These are phyloP conservation scores for Emys orbicularis DNA, from an alignment of 2,797 vertebrate genomes.

Conservation along the genomic window DNA sequence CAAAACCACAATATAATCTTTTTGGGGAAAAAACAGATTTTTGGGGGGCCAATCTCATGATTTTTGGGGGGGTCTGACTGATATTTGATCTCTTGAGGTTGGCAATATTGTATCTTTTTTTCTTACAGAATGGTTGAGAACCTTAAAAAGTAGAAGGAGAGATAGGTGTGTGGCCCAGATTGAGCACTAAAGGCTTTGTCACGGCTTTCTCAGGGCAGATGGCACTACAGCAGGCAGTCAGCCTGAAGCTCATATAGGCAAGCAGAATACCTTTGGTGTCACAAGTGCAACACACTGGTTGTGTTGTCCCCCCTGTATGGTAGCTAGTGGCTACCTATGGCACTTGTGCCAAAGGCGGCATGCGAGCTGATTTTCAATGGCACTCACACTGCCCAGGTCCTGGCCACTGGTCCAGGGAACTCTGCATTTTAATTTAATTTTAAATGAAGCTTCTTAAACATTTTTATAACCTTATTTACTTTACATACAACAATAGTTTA, in stretches of 20 bases:
- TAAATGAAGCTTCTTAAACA: no score
- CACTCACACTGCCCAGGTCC: no score
- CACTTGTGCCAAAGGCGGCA: no score
- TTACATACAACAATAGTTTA: no score
- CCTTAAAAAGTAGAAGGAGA: not conserved
- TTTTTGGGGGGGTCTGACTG: no score
- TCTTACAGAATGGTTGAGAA: not conserved
- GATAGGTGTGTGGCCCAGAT: not conserved
- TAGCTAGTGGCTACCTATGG: not conserved
- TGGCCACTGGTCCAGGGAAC: no score
- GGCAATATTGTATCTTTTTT: not conserved
- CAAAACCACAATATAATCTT: not conserved
- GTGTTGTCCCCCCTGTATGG: not conserved
- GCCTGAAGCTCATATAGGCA: fast-evolving
- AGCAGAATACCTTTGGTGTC: not conserved
- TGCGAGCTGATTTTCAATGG: no score
- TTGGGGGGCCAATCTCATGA: no score
- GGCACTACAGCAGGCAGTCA: not conserved
- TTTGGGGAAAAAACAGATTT: no score
- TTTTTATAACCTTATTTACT: no score
- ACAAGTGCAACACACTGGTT: not conserved
- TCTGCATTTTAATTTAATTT: no score
- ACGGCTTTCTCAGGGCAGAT: not conserved
- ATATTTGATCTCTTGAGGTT: no score
- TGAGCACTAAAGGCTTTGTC: not conserved